Percentiles rank a stretch among this genome's conserved stretches.
Evolutionary conservation across 2,113 vertebrate genomes (phyloP).

Genomic region (Gavia stellata): DNA sequence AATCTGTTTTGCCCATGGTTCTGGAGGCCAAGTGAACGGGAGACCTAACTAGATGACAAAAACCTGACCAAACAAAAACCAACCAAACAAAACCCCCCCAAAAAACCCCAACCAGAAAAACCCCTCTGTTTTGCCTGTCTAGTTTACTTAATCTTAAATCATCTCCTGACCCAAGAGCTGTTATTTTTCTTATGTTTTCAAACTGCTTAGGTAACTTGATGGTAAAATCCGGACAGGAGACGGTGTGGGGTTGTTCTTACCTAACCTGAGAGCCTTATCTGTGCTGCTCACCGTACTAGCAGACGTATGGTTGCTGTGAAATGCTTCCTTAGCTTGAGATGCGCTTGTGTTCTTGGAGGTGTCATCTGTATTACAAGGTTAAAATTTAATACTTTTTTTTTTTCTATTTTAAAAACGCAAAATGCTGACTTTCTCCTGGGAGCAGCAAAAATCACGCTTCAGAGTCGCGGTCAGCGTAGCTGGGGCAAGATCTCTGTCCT

Average conservation of each 20-base stretch:
- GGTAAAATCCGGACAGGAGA: not conserved
- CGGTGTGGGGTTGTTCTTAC: not conserved
- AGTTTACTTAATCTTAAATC: not conserved
- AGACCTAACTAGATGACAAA: not conserved
- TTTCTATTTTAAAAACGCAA: not conserved
- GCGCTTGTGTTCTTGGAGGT: not conserved
- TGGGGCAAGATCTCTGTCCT: not conserved
- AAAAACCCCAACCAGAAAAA: not conserved
- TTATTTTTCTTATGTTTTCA: not conserved
- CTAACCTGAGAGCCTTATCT: not conserved
- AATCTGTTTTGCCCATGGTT: fast-evolving
- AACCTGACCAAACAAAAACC: not conserved
- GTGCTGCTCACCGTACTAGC: not conserved
- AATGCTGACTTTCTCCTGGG: not conserved
- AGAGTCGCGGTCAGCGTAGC: not conserved
- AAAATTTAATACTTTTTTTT: not conserved
- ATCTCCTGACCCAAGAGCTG: not conserved
- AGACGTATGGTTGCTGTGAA: not conserved
- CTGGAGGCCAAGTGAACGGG: not conserved
- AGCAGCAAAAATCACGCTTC: not conserved
- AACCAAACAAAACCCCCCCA: not conserved
- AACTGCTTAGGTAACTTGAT: not conserved
- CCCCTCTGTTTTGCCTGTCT: not conserved
- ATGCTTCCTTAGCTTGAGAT: not conserved
- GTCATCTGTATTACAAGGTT: not conserved